phyloP scores from a whole-genome alignment of 1,140 invertebrate species.

The Atta cephalotes region DNA sequence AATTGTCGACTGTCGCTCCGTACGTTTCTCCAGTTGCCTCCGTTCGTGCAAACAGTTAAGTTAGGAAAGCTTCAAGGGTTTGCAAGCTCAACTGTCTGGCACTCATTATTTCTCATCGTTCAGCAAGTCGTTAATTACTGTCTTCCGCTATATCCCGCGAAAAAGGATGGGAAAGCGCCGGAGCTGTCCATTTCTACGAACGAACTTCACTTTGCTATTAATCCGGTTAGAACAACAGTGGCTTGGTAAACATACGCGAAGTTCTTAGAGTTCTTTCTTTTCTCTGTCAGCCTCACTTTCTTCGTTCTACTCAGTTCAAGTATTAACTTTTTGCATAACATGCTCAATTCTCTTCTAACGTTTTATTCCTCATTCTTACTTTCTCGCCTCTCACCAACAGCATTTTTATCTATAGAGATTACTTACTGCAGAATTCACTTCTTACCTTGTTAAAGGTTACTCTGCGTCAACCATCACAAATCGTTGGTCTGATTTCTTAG shows the following conservation, averaged over 20 bases:
- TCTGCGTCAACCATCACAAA: slow-evolving; percentile 21
- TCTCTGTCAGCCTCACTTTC: slow-evolving; percentile 49
- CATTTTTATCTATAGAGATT: slow-evolving; percentile 48
- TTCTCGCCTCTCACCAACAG: slow-evolving; percentile 22
- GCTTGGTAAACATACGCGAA: slow-evolving; percentile 76
- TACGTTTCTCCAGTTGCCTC: slow-evolving; percentile 50
- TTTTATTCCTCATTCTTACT: slow-evolving; percentile 49
- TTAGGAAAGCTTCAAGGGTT: slow-evolving; percentile 57
- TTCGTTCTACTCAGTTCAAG: slow-evolving; percentile 36
- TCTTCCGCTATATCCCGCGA: slow-evolving; percentile 65
- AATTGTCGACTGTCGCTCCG: slow-evolving; percentile 55
- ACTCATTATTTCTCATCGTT: slow-evolving; percentile 73
- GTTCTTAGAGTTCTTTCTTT: slow-evolving; percentile 61
- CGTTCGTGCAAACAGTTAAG: slow-evolving; percentile 52
- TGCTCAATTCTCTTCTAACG: slow-evolving; percentile 37
- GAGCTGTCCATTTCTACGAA: slow-evolving; percentile 69
- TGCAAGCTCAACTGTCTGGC: slow-evolving; percentile 60
- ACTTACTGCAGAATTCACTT: slow-evolving; percentile 33
- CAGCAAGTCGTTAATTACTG: slow-evolving; percentile 72
- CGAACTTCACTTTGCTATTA: slow-evolving; percentile 78
- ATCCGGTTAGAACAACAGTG: slow-evolving; percentile 76
- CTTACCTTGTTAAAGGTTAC: slow-evolving; percentile 31
- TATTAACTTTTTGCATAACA: slow-evolving; percentile 61
- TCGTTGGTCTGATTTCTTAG: slow-evolving; percentile 54
- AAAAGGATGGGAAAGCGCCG: slow-evolving; percentile 30